Base-by-base conservation (phyloP, 1,140 invertebrate species). In the Andrena cerasifolii region DNA sequence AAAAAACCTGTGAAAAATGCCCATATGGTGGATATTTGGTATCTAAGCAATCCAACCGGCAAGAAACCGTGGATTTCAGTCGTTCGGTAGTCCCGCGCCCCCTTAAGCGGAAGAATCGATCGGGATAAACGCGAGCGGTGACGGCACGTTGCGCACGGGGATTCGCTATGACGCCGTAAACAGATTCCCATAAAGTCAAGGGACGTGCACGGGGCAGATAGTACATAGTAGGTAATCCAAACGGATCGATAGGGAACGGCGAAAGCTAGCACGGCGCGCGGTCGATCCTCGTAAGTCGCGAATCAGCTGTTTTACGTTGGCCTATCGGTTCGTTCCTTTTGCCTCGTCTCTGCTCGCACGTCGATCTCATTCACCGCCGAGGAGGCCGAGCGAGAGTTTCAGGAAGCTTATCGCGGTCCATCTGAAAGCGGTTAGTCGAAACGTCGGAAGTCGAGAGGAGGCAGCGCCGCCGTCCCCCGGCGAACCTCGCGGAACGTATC, bases 131-230 rank as follows among this genome's bases (percentile, higher is more conserved):
- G 54, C 47, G 26, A 40, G 43, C 49, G 24, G 47, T 61, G 58
- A 78, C 59, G 49, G 47, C 36, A 36, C 16, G 54, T 49, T 14
- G 33, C 14, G n/a, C 53, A 14, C 47, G 16, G 33, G 36, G 56
- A 78, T 78, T 74, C 70, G 51, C 40, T 21, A 28, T 24, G 40
- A 45, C 66, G 53, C 71, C 53, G 40, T 72, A 79, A 79, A 79
- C 21, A 31, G 24, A 16, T 28, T 14, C 49, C 24, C 45, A 65
- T 74, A 79, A 79, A 74, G 12, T 66, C 24, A 31, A 1, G 67
- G 3, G 58, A 54, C 28, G 56, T 7, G 36, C 16, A 16, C 4
- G 26, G 31, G 26, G 18, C 47, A 36, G 53, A 56, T 43, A 49
- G n/a, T n/a, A n/a, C n/a, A n/a, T n/a, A n/a, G n/a, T n/a, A n/a